Evolutionary conservation across 2,888 invertebrate species (phyloP).

Genomic region (Synergus itoensis): DNA sequence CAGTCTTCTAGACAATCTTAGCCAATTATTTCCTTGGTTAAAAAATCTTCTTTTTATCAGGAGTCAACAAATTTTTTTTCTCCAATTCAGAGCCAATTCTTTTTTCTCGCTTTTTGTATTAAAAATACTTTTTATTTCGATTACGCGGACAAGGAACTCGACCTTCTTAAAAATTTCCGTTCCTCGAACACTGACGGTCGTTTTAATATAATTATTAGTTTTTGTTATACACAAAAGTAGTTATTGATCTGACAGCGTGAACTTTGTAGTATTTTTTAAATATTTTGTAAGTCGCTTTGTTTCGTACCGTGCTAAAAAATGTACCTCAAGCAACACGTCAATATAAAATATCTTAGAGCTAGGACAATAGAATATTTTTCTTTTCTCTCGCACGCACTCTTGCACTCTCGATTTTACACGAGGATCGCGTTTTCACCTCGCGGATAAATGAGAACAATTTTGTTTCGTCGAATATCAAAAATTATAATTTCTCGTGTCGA

Average conservation of each 20-base stretch:
- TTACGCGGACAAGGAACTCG: conserved; percentile 27
- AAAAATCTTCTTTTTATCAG: neutral
- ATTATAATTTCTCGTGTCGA: conserved; percentile 38
- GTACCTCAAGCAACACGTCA: conserved; percentile 62
- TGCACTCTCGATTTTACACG: conserved; percentile 38
- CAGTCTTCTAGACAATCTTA: conserved; percentile 31
- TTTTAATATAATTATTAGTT: neutral
- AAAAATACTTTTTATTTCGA: conserved; percentile 5
- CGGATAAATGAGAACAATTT: conserved; percentile 55
- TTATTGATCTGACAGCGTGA: conserved; percentile 26
- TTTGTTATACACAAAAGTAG: conserved; percentile 17
- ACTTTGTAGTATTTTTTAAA: conserved; percentile 17
- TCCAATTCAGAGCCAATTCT: neutral
- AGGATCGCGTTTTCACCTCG: conserved; percentile 41
- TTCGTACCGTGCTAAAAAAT: conserved; percentile 61
- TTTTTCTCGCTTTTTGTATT: conserved; percentile 3
- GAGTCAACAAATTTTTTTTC: neutral
- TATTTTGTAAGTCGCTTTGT: conserved; percentile 42
- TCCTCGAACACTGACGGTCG: conserved; percentile 32
- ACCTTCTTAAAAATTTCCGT: neutral
- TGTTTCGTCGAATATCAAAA: conserved; percentile 53
- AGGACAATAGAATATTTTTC: conserved; percentile 43
- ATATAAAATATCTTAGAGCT: conserved; percentile 66
- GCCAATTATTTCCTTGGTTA: neutral
- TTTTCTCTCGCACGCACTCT: conserved; percentile 35